phyloP scores from a whole-genome alignment of 1,140 invertebrate species.

The Heliothis subflexa region DNA sequence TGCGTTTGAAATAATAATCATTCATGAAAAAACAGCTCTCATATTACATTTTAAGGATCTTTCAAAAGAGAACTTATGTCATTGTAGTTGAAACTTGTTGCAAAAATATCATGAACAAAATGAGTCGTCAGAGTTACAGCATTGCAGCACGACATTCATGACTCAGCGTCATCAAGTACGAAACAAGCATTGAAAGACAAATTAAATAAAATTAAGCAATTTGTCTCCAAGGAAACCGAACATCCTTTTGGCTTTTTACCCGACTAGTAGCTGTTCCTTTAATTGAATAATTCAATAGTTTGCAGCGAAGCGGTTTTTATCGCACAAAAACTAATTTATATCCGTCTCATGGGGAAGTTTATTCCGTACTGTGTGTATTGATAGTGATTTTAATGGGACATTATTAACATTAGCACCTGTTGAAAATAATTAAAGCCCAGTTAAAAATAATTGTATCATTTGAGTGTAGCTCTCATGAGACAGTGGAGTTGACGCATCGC shows the following conservation, averaged over 20 bases:
- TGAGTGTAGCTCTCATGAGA: constrained; percentile 45
- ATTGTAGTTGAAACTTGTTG: constrained; percentile 13
- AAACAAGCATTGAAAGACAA: constrained; percentile 28
- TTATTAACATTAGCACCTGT: constrained; percentile 20
- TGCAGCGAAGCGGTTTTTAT: background rate
- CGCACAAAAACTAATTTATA: background rate
- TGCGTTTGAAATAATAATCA: too few species aligned
- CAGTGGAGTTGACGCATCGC: constrained; percentile 59
- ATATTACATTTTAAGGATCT: too few species aligned
- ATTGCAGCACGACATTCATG: constrained; percentile 29
- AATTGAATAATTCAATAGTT: constrained; percentile 7
- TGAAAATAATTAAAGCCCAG: too few species aligned
- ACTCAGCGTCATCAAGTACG: constrained; percentile 37
- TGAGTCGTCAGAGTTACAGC: background rate
- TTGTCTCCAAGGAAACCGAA: constrained; percentile 36
- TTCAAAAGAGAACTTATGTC: background rate
- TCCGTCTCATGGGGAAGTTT: background rate
- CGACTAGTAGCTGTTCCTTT: background rate
- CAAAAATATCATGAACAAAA: background rate
- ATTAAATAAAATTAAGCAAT: constrained; percentile 46
- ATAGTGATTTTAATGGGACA: background rate
- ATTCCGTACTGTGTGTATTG: background rate
- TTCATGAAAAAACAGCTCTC: too few species aligned
- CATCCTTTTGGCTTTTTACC: constrained; percentile 19
- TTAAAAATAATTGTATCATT: constrained; percentile 45